Conservation (phyloP, 2,797 vertebrate genomes). For the Pipistrellus pygmaeus region DNA sequence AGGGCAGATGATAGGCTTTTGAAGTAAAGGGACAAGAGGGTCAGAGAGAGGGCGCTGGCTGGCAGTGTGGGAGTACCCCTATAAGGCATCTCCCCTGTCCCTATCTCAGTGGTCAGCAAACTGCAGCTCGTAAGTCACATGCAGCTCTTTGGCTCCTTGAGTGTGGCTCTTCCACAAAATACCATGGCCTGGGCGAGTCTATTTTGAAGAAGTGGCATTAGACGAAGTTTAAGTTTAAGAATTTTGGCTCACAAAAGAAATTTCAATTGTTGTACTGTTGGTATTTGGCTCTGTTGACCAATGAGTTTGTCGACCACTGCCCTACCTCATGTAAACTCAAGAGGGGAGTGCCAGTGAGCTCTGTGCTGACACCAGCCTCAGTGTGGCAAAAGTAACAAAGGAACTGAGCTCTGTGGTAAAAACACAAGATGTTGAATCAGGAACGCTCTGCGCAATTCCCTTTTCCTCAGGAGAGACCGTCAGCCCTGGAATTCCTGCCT, state of each 20-base stretch:
- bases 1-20: neutral
- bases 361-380: neutral
- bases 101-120: neutral
- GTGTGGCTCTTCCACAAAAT: too few species aligned
- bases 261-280: too few species aligned
- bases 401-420: neutral
- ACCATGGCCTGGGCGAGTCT: too few species aligned
- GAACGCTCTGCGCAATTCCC: conserved; percentile 38
- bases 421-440: conserved; percentile 59
- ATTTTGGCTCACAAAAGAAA: too few species aligned
- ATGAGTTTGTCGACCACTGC: too few species aligned
- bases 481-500: conserved; percentile 58
- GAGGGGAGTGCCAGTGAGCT: neutral
- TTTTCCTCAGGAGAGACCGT: conserved; percentile 9
- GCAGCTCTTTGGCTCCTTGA: too few species aligned
- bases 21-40: neutral
- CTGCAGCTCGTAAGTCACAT: too few species aligned
- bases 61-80: neutral
- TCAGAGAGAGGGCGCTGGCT: neutral
- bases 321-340: neutral
- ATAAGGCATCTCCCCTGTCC: neutral
- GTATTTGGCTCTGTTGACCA: too few species aligned
- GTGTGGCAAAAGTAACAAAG: neutral
- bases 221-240: too few species aligned
- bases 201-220: too few species aligned